A percentile compares a stretch with the other conserved stretches of the same genome.
These are phyloP conservation scores for Elymnias hypermnestra DNA, from an alignment of 1,140 invertebrate species.

Conservation along the genomic window DNA sequence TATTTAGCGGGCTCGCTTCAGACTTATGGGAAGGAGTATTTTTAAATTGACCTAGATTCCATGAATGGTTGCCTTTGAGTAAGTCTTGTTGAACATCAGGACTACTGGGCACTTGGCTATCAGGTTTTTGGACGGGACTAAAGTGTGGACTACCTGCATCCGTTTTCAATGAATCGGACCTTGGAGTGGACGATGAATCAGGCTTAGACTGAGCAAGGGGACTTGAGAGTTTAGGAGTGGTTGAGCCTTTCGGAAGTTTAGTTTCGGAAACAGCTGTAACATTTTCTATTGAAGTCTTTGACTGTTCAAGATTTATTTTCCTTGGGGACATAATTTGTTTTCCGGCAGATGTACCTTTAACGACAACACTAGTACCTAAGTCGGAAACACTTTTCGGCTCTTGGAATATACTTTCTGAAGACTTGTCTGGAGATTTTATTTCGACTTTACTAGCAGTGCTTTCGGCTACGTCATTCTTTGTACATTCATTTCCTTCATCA, in stretches of 20 bases:
- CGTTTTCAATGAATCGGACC: constrained; percentile 52
- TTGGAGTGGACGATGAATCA: constrained; percentile 64
- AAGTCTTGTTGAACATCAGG: constrained; percentile 55
- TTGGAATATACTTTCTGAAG: constrained; percentile 50
- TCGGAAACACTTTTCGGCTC: constrained; percentile 57
- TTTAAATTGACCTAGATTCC: constrained; percentile 64
- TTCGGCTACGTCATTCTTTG: constrained; percentile 28
- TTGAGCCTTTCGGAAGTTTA: constrained; percentile 32
- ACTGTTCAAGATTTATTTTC: constrained; percentile 33
- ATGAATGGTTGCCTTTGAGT: constrained; percentile 49
- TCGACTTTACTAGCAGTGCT: constrained; percentile 39
- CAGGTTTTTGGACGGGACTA: constrained; percentile 66
- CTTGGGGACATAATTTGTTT: constrained; percentile 36
- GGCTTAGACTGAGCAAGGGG: constrained; percentile 61
- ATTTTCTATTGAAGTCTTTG: constrained; percentile 33
- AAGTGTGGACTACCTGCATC: constrained; percentile 62
- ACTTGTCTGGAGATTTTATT: constrained; percentile 43
- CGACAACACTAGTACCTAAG: constrained; percentile 27
- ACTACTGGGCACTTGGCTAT: constrained; percentile 65
- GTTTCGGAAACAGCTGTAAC: constrained; percentile 27
- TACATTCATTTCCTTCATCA: constrained; percentile 26
- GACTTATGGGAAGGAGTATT: constrained; percentile 61
- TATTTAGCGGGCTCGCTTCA: constrained; percentile 66
- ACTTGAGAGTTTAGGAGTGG: constrained; percentile 51
- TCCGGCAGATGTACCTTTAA: constrained; percentile 32